Evolutionary conservation across 2,888 invertebrate genomes (phyloP).

Genomic region (Ditula angustiorana): DNA sequence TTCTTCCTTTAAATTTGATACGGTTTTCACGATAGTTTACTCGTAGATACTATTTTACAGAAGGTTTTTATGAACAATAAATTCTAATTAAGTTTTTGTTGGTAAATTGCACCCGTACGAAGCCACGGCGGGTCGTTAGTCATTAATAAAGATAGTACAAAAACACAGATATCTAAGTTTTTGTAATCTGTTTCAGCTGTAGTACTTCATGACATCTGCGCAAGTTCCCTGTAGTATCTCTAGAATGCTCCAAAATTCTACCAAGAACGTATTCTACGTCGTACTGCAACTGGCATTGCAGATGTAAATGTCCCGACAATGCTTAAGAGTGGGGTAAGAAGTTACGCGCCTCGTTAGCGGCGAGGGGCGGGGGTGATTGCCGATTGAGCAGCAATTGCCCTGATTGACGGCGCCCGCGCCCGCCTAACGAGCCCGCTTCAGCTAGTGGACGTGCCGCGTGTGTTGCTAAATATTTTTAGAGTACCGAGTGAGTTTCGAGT

Average conservation of each 20-base stretch:
- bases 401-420: conserved; percentile 81
- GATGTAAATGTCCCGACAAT: conserved; percentile 57
- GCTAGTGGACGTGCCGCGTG: conserved; percentile 69
- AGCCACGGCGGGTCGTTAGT: no score
- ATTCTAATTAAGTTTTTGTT: no score
- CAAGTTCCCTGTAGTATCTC: neutral
- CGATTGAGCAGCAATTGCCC: conserved; percentile 85
- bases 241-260: neutral
- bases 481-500: neutral
- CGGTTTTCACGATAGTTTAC: no score
- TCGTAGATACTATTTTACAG: no score
- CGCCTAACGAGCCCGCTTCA: conserved; percentile 83
- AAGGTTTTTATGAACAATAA: no score
- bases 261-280: no score
- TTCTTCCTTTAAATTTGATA: no score
- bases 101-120: no score
- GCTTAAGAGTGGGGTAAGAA: conserved; percentile 68
- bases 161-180: no score
- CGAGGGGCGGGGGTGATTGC: conserved; percentile 76
- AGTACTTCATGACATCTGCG: no score
- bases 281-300: conserved; percentile 45
- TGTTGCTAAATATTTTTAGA: conserved; percentile 38
- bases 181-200: no score
- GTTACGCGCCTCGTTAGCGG: conserved; percentile 79
- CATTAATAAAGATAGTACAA: no score